Evolutionary conservation across 2,888 invertebrate genomes (phyloP).

Genomic region (Mongoloraphidia duomilia): DNA sequence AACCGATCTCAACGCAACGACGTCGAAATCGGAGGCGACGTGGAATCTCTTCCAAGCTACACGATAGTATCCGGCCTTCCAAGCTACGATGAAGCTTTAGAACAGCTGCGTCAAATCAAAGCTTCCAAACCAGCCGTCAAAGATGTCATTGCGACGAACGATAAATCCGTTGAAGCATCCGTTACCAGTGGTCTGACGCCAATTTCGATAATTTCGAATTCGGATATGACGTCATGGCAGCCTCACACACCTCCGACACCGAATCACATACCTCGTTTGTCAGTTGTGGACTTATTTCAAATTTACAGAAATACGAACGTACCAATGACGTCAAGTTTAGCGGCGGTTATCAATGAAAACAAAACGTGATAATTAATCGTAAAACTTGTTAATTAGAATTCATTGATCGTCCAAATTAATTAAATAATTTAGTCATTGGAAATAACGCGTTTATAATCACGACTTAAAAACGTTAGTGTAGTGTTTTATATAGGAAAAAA

Average conservation of each 20-base stretch:
- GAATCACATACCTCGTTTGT: constrained; percentile 20
- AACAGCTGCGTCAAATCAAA: constrained; percentile 35
- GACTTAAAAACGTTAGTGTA: too few species aligned
- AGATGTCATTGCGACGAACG: constrained; percentile 9
- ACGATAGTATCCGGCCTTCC: constrained; percentile 50
- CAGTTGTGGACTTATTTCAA: constrained; percentile 27
- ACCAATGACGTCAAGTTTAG: too few species aligned
- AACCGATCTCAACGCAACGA: constrained; percentile 19
- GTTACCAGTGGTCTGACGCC: constrained; percentile 11
- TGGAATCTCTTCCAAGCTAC: constrained; percentile 44
- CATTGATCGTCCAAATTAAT: too few species aligned
- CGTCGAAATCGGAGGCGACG: constrained; percentile 29
- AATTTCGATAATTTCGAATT: neutral
- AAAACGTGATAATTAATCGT: too few species aligned
- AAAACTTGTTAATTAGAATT: too few species aligned
- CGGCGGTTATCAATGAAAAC: too few species aligned
- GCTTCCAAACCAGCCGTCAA: constrained; percentile 3
- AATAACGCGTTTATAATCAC: too few species aligned
- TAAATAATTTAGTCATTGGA: too few species aligned
- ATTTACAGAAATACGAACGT: constrained; percentile 18
- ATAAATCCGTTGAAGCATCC: constrained; percentile 6
- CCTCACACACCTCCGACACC: constrained; percentile 21
- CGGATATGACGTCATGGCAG: constrained; percentile 11
- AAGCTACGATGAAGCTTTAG: constrained; percentile 45
- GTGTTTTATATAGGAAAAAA: too few species aligned